Conservation (phyloP, 2,797 vertebrate species). For the Hemibagrus guttatus region DNA sequence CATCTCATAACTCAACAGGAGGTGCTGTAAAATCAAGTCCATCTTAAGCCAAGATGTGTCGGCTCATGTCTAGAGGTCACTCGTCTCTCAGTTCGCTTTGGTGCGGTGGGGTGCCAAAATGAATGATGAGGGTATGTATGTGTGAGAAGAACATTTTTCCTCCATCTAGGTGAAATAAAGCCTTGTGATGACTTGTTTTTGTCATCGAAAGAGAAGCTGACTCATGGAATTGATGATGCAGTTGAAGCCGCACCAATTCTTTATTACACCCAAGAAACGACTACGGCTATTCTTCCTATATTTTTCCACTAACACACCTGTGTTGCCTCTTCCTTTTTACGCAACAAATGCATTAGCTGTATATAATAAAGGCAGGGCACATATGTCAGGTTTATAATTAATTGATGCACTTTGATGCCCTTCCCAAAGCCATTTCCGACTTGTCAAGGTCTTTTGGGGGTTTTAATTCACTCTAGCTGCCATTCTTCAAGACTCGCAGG, state of each 20-base stretch:
- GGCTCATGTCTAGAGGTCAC: slow-evolving; percentile 52
- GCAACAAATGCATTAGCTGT: slow-evolving; percentile 7
- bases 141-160: slow-evolving; percentile 13
- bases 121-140: slow-evolving; percentile 42
- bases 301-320: not conserved
- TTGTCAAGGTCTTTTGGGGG: slow-evolving; percentile 38
- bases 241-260: not conserved
- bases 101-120: slow-evolving; percentile 43
- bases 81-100: slow-evolving; percentile 38
- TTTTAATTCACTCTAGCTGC: slow-evolving; percentile 28
- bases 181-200: slow-evolving; percentile 30
- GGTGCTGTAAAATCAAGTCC: slow-evolving; percentile 56
- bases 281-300: not conserved
- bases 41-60: slow-evolving; percentile 51
- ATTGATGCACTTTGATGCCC: slow-evolving; percentile 39
- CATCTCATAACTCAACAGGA: slow-evolving; percentile 60
- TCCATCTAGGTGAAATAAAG: slow-evolving; percentile 39
- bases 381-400: slow-evolving; percentile 29
- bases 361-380: slow-evolving; percentile 28
- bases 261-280: not conserved
- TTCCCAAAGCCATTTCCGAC: slow-evolving; percentile 39
- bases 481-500: slow-evolving; percentile 11
- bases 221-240: not conserved
- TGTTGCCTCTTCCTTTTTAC: not conserved
- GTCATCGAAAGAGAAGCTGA: slow-evolving; percentile 13